Base-by-base conservation (phyloP, 2,797 vertebrate genomes). In the Echeneis naucrates region DNA sequence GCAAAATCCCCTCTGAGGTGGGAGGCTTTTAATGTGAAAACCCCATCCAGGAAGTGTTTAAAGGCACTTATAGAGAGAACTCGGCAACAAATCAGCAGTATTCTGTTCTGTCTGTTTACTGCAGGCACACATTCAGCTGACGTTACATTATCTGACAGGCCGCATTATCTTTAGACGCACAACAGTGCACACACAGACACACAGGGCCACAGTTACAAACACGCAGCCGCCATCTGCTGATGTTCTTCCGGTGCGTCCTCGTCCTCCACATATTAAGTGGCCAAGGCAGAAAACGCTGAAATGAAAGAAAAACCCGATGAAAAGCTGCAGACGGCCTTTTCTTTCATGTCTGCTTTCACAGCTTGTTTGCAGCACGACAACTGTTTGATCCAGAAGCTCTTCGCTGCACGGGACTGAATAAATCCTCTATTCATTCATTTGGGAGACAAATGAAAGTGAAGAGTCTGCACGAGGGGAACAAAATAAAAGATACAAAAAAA, bases 221-320 rank as follows among this genome's bases (percentile, higher is more conserved):
- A 72, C 19, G 47, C 32, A 23, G 35, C 56, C 59, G 44, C 57
- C 62, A 53, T 63, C 59, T 58, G 42, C 64, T 72, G 77, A 48
- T 42, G 59, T 62, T 71, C 68, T 87, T 40, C 75, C 84, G 84
- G 81, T 42, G 40, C 5, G 5, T 42, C 40, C 40, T 17, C 67
- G 80, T 69, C 23, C 52, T 67, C 67, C 72, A 80, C 56, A 67
- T 52, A 37, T 63, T 5, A 68, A 82, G 83, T 72, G 82, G 55
- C 73, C 63, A 57, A 81, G 69, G 52, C 62, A 37, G 3, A 21
- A 72, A 44, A 53, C 51, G 55, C 30, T 42, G 50, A 74, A 91
- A 92, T 91, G 83, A 91, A 90, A 89, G 70, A 81, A 86, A 88
- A 86, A 88, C 50, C 11, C n/a, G 30, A 54, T 81, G 69, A 50